Percentiles rank a stretch among this genome's conserved stretches.
These are phyloP conservation scores for Anthophora plumipes DNA, from an alignment of 2,888 invertebrate genomes.

Conservation along the genomic window DNA sequence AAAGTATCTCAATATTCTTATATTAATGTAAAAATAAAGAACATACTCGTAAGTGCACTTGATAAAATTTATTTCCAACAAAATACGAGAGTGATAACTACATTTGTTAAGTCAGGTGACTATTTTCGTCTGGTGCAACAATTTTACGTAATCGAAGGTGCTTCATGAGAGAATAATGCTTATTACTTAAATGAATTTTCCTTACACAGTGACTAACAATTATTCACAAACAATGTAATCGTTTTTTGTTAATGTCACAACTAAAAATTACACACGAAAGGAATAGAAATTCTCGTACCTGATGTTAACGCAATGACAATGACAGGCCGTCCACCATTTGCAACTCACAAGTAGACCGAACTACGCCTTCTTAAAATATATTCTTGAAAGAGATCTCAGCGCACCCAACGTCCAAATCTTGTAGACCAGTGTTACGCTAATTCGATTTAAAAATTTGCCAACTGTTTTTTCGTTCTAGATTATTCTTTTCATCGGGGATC, in stretches of 20 bases:
- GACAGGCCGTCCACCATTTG: slow-evolving; percentile 84
- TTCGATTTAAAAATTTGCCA: slow-evolving; percentile 46
- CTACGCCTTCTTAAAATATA: slow-evolving; percentile 64
- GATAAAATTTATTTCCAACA: slow-evolving; percentile 15
- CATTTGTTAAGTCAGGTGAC: slow-evolving; percentile 70
- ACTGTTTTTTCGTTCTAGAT: not conserved
- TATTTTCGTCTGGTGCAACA: slow-evolving; percentile 78
- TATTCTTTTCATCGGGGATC: not conserved
- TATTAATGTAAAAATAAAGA: not conserved
- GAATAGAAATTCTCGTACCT: slow-evolving; percentile 74
- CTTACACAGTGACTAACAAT: not conserved
- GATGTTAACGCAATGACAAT: slow-evolving; percentile 82
- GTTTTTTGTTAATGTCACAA: not conserved
- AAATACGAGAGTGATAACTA: slow-evolving; percentile 33
- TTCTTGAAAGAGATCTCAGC: slow-evolving; percentile 57
- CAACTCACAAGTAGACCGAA: slow-evolving; percentile 77
- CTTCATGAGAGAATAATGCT: not conserved
- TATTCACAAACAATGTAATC: not conserved
- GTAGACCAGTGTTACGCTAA: slow-evolving; percentile 19
- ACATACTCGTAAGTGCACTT: too few relatives aligned
- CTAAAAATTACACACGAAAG: slow-evolving; percentile 11
- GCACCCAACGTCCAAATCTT: slow-evolving; percentile 52
- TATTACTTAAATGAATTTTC: not conserved
- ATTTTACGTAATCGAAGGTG: slow-evolving; percentile 77
- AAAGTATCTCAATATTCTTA: not conserved